These are phyloP conservation scores for Malaclemys terrapin DNA, from an alignment of 2,113 vertebrate species.

Conservation along the genomic window DNA sequence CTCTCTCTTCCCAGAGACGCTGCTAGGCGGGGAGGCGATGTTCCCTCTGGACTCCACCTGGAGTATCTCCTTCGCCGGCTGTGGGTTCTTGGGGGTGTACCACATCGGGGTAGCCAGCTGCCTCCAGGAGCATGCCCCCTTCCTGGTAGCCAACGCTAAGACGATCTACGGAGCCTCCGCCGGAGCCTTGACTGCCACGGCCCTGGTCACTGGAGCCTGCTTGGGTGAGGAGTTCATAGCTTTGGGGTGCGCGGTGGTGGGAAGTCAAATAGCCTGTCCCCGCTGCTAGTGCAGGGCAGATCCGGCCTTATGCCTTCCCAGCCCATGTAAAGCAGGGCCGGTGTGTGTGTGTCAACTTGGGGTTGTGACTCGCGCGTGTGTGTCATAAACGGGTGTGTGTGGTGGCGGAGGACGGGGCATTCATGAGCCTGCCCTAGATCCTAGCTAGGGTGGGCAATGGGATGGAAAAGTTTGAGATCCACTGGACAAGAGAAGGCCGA, in stretches of 20 bases:
- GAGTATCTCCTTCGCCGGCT: constrained; percentile 98
- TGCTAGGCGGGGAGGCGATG: constrained; percentile 78
- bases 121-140: constrained; percentile 91
- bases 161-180: constrained; percentile 96
- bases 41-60: constrained; percentile 90
- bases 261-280: not conserved
- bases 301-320: not conserved
- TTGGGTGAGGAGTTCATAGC: constrained; percentile 74
- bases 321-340: not conserved
- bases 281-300: not conserved
- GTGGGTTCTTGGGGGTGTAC: constrained; percentile 96
- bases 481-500: not conserved
- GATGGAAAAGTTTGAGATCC: not conserved
- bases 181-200: constrained; percentile 92
- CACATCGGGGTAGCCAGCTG: constrained; percentile 96
- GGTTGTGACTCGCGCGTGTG: not conserved
- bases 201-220: constrained; percentile 90
- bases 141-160: constrained; percentile 90
- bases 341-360: not conserved
- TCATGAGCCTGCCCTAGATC: not conserved
- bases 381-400: not conserved
- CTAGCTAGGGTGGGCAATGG: not conserved
- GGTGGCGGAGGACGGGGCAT: not conserved
- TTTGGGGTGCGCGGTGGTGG: not conserved
- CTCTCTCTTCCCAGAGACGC: not conserved